Evolutionary conservation across 2,113 vertebrate genomes (phyloP), one percentile per base, ranked within the genome.

Genomic region (Agelaius tricolor): DNA sequence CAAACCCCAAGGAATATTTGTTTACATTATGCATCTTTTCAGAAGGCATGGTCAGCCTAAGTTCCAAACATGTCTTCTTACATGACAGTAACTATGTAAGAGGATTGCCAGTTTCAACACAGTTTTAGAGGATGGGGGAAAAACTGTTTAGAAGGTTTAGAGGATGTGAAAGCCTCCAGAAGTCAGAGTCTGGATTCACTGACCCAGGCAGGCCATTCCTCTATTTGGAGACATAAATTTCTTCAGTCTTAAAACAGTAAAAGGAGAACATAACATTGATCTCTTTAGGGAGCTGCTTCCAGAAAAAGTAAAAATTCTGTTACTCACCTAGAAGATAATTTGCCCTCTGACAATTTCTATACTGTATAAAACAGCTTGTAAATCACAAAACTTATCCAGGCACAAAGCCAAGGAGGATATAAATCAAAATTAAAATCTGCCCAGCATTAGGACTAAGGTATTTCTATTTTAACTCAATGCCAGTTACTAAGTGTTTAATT

Each of bases 401-500:
- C 90, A 93, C 41, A 89, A 89, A 75, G 80, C 76, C 93, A 93
- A 88, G 30, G 57, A 71, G 28, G 41, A 89, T 84, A 93, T 89
- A 95, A 93, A 92, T 94, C 57, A 18, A 66, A 90, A 93, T 93
- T 90, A 66, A 94, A 95, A 95, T 89, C 83, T 92, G 73, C 61
- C 72, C n/a, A 86, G 72, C 85, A 84, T 31, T 76, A 90, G 78
- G 86, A 35, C 86, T 89, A 84, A 88, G 93, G 23, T 58, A 89
- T 94, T 96, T 90, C 83, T 93, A 35, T 58, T 92, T 94, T 84
- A 93, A 84, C 55, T 90, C 23, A 4, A 37, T 94, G 88, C 86
- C 69, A 92, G 44, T 90, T 92, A 82, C 73, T 87, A 90, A 65
- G 66, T 95, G 73, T 79, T 96, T 97, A 95, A 96, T 93, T 95